Evolutionary conservation across 2,888 invertebrate genomes (phyloP), one percentile per base, ranked within the genome.

Genomic region (Watsonalla cultraria): DNA sequence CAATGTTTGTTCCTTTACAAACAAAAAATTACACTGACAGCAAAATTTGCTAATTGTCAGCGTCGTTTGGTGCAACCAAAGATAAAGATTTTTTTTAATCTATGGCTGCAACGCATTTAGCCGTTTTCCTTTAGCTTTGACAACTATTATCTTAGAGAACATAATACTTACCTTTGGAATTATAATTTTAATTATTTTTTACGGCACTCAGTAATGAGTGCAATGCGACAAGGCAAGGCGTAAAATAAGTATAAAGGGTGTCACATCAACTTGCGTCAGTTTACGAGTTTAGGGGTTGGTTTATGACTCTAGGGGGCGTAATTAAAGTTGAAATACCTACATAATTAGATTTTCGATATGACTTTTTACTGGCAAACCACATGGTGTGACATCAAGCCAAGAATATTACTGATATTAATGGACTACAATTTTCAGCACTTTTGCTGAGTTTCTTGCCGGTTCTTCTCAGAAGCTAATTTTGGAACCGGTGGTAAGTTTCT

Each of bases 271-370:
- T 68, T 58, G 67, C 70, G 68, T 65, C 70, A 74, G 64, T 78
- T 78, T 78, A 78, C 72, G 78, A 78, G 74, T 76, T 72, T 70
- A 73, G 71, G 75, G 59, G 77, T 70, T 74, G 66, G 72, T 80
- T 80, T 80, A 79, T 68, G 78, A 64, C 58, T 55, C 53, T 55
- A 65, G 65, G 63, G 56, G 59, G 59, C n/a, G 35, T 56, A 54
- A 56, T 45, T 34, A 46, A 51, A 57, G 58, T 58, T 54, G 56
- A 65, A 68, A 61, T 63, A 64, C 61, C 60, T 62, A 62, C 58
- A 61, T 66, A 69, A 70, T 69, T 69, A 68, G 64, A 64, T 65
- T 64, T 53, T 60, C 54, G 59, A 11, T 15, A 47, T 24, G 47
- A 33, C 24, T 15, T 14, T 47, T 33, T 33, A 47, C 11, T 14